Base-by-base conservation (phyloP, 2,888 invertebrate species). In the Eurytoma californica region DNA sequence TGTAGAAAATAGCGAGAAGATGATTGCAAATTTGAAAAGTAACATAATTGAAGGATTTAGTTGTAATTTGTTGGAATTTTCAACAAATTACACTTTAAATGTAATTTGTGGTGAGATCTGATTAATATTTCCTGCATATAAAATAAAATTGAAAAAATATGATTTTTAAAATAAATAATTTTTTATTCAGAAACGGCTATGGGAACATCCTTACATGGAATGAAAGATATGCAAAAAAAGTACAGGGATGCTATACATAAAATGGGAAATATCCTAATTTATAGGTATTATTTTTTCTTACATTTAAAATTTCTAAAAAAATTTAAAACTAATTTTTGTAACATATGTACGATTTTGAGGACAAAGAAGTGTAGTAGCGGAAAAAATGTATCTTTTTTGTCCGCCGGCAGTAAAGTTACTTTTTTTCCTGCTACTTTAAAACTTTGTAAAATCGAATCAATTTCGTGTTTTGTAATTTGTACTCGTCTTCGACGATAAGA, bases 21-120 rank as follows among this genome's bases (percentile, higher is more conserved):
- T 92, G 67, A 82, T 90, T 0, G 79, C 85, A 1, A 81, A 83
- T 1, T 81, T 92, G 0, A 83, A 87, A 55, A 72, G 84, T n/a
- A 86, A 84, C 14, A 76, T 83, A 18, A 86, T 83, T 16, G 78
- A 84, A 77, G 79, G 87, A 3, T 83, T 87, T 7, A 20, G 81
- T 3, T 24, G 53, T 1, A 60, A 94, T 83, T 88, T 95, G 0
- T 89, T 91, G 30, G 91, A 92, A 5, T 88, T 93, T 18, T 89
- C 94, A 58, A 92, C 94, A 0, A 91, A 91, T 68, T 92, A 92
- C 84, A 92, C 94, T 0, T 91, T 95, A 0, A 93, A 94, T 85
- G 92, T 93, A 47, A 93, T 95, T 81, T 94, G 94, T 86, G 94
- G 94, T 94, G 89, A 86, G 90, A 85, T 39, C 9, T 39, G 39